Percentiles rank a stretch among this genome's conserved stretches.
phyloP scores from a whole-genome alignment of 1,140 invertebrate species.

The Polypedilum vanderplanki region DNA sequence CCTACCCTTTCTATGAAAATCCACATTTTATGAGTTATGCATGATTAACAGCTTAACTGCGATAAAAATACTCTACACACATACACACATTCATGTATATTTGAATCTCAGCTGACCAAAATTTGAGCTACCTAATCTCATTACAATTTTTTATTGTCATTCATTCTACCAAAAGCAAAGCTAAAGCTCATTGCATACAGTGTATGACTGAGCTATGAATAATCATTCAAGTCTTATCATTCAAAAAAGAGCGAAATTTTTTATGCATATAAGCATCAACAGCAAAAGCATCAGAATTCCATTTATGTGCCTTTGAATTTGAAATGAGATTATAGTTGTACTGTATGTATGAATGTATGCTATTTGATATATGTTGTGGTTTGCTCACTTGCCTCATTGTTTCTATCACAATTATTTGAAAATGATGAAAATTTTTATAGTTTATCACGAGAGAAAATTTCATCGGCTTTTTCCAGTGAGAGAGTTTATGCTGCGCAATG shows the following conservation, averaged over 20 bases:
- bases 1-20: background rate
- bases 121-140: background rate
- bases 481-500: background rate
- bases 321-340: conserved; percentile 1
- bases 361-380: conserved; percentile 10
- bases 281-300: background rate
- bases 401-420: background rate
- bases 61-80: no score
- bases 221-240: conserved; percentile 8
- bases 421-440: background rate
- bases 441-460: background rate
- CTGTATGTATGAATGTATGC: background rate
- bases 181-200: no score
- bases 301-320: no score
- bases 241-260: background rate
- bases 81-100: no score
- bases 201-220: background rate
- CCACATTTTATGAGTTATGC: background rate
- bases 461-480: background rate
- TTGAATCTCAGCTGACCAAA: background rate
- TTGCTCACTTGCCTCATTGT: background rate
- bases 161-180: no score
- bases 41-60: conserved; percentile 7
- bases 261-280: background rate
- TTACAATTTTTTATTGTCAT: background rate